Percentiles rank a stretch among this genome's conserved stretches.
Conservation (phyloP, 2,888 invertebrate genomes). For the Tipula unca region DNA sequence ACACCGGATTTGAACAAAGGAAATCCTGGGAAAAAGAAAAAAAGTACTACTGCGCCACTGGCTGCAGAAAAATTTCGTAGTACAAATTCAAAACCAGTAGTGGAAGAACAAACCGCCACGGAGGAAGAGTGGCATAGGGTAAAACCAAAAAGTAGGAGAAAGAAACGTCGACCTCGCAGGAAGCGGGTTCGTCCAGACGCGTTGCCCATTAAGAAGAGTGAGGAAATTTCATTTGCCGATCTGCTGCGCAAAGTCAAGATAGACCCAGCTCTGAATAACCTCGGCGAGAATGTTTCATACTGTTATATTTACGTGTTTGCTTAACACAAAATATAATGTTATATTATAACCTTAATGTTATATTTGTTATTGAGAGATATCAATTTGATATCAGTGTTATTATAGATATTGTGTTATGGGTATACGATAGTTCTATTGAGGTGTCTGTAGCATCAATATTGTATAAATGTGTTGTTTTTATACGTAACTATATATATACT, state of each 20-base stretch:
- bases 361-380: too few species aligned
- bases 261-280: background rate
- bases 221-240: background rate
- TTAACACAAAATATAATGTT: too few species aligned
- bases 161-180: background rate
- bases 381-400: too few species aligned
- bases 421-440: too few species aligned
- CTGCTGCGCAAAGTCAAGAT: background rate
- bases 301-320: too few species aligned
- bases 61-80: background rate
- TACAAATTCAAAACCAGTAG: background rate
- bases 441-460: too few species aligned
- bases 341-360: too few species aligned
- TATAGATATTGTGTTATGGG: too few species aligned
- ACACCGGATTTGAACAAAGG: too few species aligned
- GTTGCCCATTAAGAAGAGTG: background rate
- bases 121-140: background rate
- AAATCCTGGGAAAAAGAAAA: background rate
- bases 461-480: too few species aligned
- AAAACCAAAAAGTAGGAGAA: background rate
- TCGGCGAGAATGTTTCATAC: background rate
- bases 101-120: background rate
- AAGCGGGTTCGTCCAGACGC: background rate
- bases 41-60: background rate
- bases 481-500: too few species aligned